These are phyloP conservation scores for Dreissena polymorpha DNA, from an alignment of 1,140 invertebrate genomes.

Conservation along the genomic window DNA sequence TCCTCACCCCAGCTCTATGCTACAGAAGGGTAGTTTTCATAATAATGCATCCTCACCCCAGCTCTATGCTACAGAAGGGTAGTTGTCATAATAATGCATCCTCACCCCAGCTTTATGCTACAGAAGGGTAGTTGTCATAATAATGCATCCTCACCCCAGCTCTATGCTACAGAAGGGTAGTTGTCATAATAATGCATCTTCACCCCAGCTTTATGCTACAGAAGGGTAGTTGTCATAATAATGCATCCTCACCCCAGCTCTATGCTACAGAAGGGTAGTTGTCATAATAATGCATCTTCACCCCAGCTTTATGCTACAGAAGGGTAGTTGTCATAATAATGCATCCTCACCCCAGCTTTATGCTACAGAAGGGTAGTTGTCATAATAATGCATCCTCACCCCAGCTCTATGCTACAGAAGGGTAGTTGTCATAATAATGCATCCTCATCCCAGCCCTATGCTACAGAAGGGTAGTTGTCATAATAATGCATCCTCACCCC, in stretches of 20 bases:
- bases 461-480: constrained; percentile 80
- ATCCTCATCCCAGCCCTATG: constrained; percentile 90
- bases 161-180: constrained; percentile 87
- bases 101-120: constrained; percentile 91
- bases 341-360: constrained; percentile 88
- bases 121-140: constrained; percentile 67
- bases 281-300: constrained; percentile 80
- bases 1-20: constrained; percentile 90
- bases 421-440: constrained; percentile 58
- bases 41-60: constrained; percentile 83
- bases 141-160: constrained; percentile 84
- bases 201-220: constrained; percentile 90
- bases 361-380: constrained; percentile 83
- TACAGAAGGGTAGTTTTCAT: constrained; percentile 80
- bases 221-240: constrained; percentile 66
- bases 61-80: constrained; percentile 88
- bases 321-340: constrained; percentile 63
- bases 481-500: constrained; percentile 83
- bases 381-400: constrained; percentile 81
- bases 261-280: constrained; percentile 85
- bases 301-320: constrained; percentile 90
- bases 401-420: constrained; percentile 89
- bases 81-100: constrained; percentile 77
- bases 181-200: constrained; percentile 79
- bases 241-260: constrained; percentile 86